Conservation (phyloP, 2,113 vertebrate genomes). For the Arenaria interpres region DNA sequence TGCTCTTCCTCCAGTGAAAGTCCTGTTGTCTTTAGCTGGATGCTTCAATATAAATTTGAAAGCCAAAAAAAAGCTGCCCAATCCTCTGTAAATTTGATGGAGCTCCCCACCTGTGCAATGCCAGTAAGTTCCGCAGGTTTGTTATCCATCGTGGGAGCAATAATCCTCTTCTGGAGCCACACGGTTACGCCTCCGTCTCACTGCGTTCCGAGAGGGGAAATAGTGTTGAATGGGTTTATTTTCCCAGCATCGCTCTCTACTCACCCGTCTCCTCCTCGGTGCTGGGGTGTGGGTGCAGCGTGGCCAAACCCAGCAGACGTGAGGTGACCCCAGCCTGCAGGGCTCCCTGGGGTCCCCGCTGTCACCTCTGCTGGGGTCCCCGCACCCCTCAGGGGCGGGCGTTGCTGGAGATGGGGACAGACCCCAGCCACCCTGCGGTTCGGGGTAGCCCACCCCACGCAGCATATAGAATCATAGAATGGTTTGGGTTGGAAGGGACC, state of each 20-base stretch:
- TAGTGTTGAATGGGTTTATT: background rate
- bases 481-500: too few relatives aligned
- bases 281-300: fast-evolving
- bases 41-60: background rate
- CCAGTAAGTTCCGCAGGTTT: background rate
- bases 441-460: background rate
- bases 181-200: background rate
- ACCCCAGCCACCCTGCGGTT: fast-evolving
- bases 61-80: background rate
- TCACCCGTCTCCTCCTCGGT: background rate
- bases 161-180: background rate
- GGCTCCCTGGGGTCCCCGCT: background rate
- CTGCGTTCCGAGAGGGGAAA: background rate
- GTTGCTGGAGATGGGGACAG: background rate
- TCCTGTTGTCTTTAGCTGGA: background rate
- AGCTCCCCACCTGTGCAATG: background rate
- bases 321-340: fast-evolving
- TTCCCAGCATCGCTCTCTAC: background rate
- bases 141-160: background rate
- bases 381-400: background rate
- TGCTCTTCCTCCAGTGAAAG: background rate
- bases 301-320: fast-evolving
- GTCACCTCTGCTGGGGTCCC: background rate
- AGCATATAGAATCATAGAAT: background rate
- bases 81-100: background rate